Base-by-base conservation (phyloP, 2,113 vertebrate genomes). In the Stomatorhinus ivindoensis region DNA sequence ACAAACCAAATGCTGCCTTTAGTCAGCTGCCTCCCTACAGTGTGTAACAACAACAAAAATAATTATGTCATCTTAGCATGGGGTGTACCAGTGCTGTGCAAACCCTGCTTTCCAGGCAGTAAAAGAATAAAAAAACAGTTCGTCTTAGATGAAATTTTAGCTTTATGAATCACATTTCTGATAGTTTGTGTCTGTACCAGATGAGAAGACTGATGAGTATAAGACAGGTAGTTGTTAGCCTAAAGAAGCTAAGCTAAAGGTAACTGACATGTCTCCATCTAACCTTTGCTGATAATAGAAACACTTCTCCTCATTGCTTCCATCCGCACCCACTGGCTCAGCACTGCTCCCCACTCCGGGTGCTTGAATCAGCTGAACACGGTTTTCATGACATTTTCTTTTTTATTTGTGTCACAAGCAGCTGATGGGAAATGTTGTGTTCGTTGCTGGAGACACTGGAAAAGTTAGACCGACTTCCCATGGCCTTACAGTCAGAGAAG, bases 391-490 rank as follows among this genome's bases (percentile, higher is more conserved):
- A 84, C 42, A 88, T 73, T 69, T 48, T 46, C n/a, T 50, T 50
- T 47, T 50, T 88, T 88, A 47, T 73, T 73, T 76, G n/a, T 73
- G 61, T 46, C 46, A 50, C 58, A 35, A n/a, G 61, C 87, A 80
- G 51, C 6, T 10, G 46, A 27, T 27, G 24, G 27, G 61, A n/a
- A 51, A 76, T 86, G 44, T 47, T 46, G 21, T 48, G n/a, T 27
- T n/a, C 3, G 19, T 47, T 86, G 44, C 83, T 42, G 48, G 83
- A 27, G 44, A 19, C 80, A 10, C 44, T 88, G 11, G 44, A 88
- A 87, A 91, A 58, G 89, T 84, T 88, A 85, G 51, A 31, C 69
- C 92, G 85, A 91, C 92, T 95, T 92, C 88, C 90, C 86, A 90
- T 90, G 82, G 35, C 4, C 31, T 76, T 39, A 39, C 31, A 76